Conservation (phyloP, 1,140 invertebrate species). For the Ostrea denselamellosa region DNA sequence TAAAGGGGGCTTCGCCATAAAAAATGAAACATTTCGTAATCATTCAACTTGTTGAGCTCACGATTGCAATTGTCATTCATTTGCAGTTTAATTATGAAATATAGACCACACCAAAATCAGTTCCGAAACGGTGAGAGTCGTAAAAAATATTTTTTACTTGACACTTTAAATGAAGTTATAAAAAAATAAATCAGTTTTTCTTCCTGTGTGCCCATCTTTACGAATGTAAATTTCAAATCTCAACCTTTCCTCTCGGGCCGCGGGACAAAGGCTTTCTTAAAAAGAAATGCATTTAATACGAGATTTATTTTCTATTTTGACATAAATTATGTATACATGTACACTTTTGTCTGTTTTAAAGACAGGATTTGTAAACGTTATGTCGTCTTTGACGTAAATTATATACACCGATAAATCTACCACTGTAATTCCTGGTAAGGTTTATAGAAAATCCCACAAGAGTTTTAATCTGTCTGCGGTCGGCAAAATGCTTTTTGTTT, state of each 20-base stretch:
- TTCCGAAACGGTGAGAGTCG: background rate
- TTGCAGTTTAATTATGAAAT: constrained; percentile 38
- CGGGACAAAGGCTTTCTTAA: no score
- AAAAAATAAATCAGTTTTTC: no score
- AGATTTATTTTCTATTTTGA: background rate
- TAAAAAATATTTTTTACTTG: constrained; percentile 17
- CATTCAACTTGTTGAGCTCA: constrained; percentile 14
- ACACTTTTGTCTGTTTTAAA: background rate
- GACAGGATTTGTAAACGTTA: background rate
- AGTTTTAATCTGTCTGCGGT: constrained; percentile 27
- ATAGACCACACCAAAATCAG: constrained; percentile 34
- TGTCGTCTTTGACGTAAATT: background rate
- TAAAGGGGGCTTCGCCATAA: background rate
- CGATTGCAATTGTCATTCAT: constrained; percentile 29
- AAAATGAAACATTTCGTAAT: constrained; percentile 34
- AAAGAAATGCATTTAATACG: background rate
- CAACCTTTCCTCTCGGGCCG: background rate
- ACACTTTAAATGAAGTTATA: constrained; percentile 36
- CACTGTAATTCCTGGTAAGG: background rate
- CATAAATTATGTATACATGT: background rate
- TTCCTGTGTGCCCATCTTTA: background rate
- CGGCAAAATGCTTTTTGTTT: background rate
- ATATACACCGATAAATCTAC: constrained; percentile 3
- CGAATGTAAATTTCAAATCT: background rate
- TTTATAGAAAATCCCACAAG: background rate